A percentile compares a stretch with the other conserved stretches of the same genome.
phyloP scores from a whole-genome alignment of 2,113 vertebrate genomes.

The Phaetusa simplex region DNA sequence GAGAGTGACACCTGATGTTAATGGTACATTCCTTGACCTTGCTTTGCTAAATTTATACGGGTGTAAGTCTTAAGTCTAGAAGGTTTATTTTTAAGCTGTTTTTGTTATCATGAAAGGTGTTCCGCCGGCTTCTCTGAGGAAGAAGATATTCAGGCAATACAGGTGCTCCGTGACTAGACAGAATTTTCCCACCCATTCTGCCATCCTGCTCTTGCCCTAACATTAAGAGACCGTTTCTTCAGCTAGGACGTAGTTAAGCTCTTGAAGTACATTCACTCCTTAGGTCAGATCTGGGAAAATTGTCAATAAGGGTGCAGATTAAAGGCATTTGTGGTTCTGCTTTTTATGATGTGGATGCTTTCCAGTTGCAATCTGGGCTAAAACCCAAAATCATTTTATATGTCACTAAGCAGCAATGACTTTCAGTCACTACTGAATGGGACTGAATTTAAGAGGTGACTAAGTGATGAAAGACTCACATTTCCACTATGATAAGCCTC shows the following conservation, averaged over 20 bases:
- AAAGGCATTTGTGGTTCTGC: neutral
- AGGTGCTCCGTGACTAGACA: neutral
- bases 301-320: neutral
- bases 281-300: neutral
- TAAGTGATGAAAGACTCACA: conserved; percentile 3
- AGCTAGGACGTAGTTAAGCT: neutral
- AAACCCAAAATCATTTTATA: conserved; percentile 48
- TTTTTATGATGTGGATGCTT: conserved; percentile 26
- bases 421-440: conserved; percentile 5
- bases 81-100: neutral
- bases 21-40: neutral
- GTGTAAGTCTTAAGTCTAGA: neutral
- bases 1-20: neutral
- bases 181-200: neutral
- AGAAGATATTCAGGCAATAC: neutral
- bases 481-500: conserved; percentile 7
- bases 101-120: neutral
- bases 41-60: neutral
- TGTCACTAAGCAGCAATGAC: conserved; percentile 39
- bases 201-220: neutral
- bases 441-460: conserved; percentile 25
- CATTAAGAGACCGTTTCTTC: neutral
- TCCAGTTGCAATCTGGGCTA: conserved; percentile 11
- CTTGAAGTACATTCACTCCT: neutral
- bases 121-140: neutral